These are phyloP conservation scores for Hirundichthys speculiger DNA, from an alignment of 2,113 vertebrate species.

Conservation along the genomic window DNA sequence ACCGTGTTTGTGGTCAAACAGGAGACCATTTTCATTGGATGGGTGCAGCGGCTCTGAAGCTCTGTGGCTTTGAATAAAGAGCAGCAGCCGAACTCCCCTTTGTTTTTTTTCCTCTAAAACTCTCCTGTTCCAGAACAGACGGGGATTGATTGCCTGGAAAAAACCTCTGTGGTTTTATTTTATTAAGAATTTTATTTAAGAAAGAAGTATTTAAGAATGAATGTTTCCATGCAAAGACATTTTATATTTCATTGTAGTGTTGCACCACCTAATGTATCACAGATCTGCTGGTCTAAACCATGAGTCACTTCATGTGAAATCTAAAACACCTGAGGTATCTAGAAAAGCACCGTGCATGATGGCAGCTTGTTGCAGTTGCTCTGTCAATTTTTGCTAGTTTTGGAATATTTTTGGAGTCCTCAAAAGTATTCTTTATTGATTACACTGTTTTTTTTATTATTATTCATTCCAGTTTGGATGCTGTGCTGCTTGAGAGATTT, in stretches of 20 bases:
- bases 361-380: too few species aligned
- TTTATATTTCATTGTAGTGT: constrained; percentile 20
- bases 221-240: constrained; percentile 44
- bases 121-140: constrained; percentile 52
- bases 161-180: constrained; percentile 55
- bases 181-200: too few species aligned
- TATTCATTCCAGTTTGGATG: too few species aligned
- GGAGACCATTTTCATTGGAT: constrained; percentile 44
- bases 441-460: too few species aligned
- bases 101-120: constrained; percentile 60
- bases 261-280: constrained; percentile 2
- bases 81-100: constrained; percentile 51
- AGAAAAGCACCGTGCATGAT: too few species aligned
- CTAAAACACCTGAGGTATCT: constrained; percentile 15
- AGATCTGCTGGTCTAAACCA: constrained; percentile 1
- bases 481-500: too few species aligned
- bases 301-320: constrained; percentile 19
- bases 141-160: constrained; percentile 56
- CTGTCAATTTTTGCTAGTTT: too few species aligned
- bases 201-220: constrained; percentile 41
- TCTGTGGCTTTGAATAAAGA: constrained; percentile 65
- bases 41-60: constrained; percentile 25
- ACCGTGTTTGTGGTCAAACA: constrained; percentile 43
- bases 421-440: too few species aligned
- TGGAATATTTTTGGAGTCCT: too few species aligned